Evolutionary conservation across 2,888 invertebrate species (phyloP), one percentile per base, ranked within the genome.

Genomic region (Apotomis turbidana): DNA sequence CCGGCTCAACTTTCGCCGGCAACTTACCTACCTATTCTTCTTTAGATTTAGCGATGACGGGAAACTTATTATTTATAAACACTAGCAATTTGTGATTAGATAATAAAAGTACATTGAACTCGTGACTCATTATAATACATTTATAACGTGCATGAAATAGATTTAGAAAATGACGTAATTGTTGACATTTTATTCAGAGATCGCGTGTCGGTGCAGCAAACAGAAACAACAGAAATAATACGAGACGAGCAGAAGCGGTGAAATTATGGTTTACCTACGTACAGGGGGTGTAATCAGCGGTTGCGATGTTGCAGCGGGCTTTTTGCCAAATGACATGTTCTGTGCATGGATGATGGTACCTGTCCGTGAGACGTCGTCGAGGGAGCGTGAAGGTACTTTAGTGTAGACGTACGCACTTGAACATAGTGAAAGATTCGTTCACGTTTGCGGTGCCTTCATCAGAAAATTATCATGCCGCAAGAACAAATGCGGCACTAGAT

Each of bases 1-100:
- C 78, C 80, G 80, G 82, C 83, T 80, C 84, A 86, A 90, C 87
- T 89, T 88, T 88, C 84, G 80, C 83, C 79, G 80, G 77, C 82
- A 82, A 85, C 82, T 85, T 85, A 83, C n/a, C n/a, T 82, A 84
- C 83, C 27, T 15, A 15, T 15, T 81, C 79, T 82, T 83, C 82
- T 80, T 83, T 76, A 81, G 72, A 77, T 62, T 68, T 58, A 52
- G 46, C 72, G 61, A 68, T 70, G 75, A 71, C 72, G 68, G 62
- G 70, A 76, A 71, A 67, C 61, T 49, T 58, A 61, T 76, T 66
- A 72, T 72, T 70, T 70, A 71, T 68, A 66, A 69, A 74, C 72
- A 74, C 46, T 58, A 64, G 54, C 66, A 55, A 67, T 41, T 62
- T 70, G 46, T 60, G 71, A 68, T 71, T 71, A 74, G 67, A 74